Conservation (phyloP, 2,888 invertebrate species). For the Ormyrus rosae region DNA sequence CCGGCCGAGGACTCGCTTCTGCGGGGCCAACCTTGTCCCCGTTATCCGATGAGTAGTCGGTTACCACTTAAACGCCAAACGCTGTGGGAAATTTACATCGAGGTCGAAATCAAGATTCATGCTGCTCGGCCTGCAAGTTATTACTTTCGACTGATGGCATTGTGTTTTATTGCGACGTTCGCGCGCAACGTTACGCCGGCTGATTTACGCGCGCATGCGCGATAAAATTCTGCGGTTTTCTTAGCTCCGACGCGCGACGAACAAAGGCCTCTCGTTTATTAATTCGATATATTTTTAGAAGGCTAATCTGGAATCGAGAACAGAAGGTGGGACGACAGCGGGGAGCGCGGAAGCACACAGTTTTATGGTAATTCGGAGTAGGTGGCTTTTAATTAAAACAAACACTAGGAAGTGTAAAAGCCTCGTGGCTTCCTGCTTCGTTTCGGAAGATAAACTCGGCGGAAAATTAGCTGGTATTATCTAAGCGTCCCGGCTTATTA, state of each 20-base stretch:
- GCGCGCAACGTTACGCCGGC: not conserved
- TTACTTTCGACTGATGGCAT: not conserved
- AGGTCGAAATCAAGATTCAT: slow-evolving; percentile 49
- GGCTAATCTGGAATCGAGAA: no score
- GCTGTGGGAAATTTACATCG: slow-evolving; percentile 17
- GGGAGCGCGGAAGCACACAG: no score
- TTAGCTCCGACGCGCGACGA: no score
- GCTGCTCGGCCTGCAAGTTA: not conserved
- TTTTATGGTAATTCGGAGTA: no score
- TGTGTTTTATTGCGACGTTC: not conserved
- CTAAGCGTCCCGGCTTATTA: slow-evolving; percentile 1
- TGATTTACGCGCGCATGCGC: not conserved
- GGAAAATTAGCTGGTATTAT: not conserved
- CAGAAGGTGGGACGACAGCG: no score
- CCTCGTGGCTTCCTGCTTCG: no score
- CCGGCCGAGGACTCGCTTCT: slow-evolving; percentile 21
- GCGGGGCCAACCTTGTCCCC: slow-evolving; percentile 45
- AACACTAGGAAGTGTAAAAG: no score
- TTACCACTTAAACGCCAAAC: slow-evolving; percentile 29
- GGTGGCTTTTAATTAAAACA: no score
- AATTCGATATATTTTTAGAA: no score
- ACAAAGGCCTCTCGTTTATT: no score
- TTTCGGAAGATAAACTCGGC: no score
- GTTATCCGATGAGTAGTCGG: slow-evolving; percentile 36
- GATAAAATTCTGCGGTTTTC: not conserved